Percentiles rank a stretch among this genome's conserved stretches.
These are phyloP conservation scores for Sphecodes monilicornis DNA, from an alignment of 2,888 invertebrate species.

Conservation along the genomic window DNA sequence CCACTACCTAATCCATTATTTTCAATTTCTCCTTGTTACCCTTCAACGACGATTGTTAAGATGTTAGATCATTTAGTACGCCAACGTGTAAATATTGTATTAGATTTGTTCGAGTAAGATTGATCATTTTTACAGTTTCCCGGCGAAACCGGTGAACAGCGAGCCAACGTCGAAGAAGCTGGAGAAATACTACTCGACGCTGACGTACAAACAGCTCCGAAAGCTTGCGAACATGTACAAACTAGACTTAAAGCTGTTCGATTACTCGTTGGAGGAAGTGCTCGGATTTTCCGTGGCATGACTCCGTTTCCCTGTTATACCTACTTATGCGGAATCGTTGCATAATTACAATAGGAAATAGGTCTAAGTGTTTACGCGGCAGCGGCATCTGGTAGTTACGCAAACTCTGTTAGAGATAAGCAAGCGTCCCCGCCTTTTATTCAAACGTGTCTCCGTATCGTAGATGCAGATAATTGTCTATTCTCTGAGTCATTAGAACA, in stretches of 20 bases:
- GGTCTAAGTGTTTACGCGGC: not conserved
- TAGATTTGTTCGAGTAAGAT: not conserved
- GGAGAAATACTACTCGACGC: conserved; percentile 89
- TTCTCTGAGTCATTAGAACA: not conserved
- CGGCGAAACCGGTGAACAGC: conserved; percentile 85
- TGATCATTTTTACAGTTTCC: conserved; percentile 75
- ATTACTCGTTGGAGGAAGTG: conserved; percentile 91
- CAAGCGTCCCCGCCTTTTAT: not conserved
- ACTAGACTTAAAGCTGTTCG: conserved; percentile 93
- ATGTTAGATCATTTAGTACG: too few relatives aligned
- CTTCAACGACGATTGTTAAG: too few relatives aligned
- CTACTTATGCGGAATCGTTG: not conserved
- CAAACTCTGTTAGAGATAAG: not conserved
- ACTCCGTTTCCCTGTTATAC: conserved; percentile 46
- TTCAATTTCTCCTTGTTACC: too few relatives aligned
- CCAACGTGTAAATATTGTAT: too few relatives aligned
- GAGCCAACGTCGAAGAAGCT: conserved; percentile 91
- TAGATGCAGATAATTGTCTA: conserved; percentile 24
- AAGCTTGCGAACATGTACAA: conserved; percentile 91
- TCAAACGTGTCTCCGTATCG: not conserved
- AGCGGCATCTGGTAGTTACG: not conserved
- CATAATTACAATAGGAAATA: conserved; percentile 15
- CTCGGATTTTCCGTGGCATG: conserved; percentile 92
- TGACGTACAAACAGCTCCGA: conserved; percentile 90
- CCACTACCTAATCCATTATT: too few relatives aligned